Evolutionary conservation across 2,888 invertebrate species (phyloP), one percentile per base, ranked within the genome.

Genomic region (Archips xylosteana): DNA sequence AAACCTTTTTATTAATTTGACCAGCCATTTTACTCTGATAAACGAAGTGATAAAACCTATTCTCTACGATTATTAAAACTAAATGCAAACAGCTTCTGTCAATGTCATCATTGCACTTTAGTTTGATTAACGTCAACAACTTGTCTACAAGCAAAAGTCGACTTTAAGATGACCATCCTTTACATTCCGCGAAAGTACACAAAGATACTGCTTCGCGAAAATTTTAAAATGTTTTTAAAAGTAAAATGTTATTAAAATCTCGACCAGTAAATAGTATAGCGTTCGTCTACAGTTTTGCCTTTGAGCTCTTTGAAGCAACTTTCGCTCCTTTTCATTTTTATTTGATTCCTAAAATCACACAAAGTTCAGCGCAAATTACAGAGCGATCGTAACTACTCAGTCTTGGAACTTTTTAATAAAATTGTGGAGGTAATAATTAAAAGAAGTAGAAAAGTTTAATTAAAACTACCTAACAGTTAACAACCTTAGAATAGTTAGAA

Each of bases 291-390:
- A 54, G 2, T 12, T 45, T 63, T 36, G 13, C 70, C 64, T 65
- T 61, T 65, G 64, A 74, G 64, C 60, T 70, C 74, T 69, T 74
- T 74, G 70, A 70, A 64, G 64, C 12, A 65, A 65, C 70, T 69
- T 64, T 60, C 2, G 47, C 70, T 42, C 49, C 49, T 34, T 51
- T 60, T 73, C 60, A 39, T 39, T 74, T 60, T 39, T 49, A 39
- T 54, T 57, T 39, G 62, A 36, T 47, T 69, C 57, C 59, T 62
- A 54, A 61, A 62, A 67, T 49, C 32, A 62, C 45, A 47, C 23
- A 45, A 57, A 5, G 47, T 36, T 34, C 34, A 59, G 9, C 39
- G 70, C 42, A 74, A 74, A 70, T 70, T 73, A 68, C 68, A 32
- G 62, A 34, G 66, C 32, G 23, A 39, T 68, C 54, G 71, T 67